Conservation (phyloP, 2,888 invertebrate genomes). For the Diplolepis rosae region DNA sequence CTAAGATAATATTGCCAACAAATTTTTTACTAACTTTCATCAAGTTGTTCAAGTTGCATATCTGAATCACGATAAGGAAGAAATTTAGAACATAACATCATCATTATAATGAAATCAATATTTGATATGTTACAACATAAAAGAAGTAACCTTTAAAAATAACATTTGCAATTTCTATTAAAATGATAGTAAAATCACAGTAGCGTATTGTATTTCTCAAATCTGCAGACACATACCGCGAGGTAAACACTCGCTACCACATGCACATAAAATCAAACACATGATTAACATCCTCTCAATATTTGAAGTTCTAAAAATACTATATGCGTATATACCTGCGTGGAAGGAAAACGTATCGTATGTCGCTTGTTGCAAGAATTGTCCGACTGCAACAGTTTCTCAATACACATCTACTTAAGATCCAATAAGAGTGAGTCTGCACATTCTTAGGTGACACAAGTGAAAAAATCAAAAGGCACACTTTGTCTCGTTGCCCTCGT, state of each 20-base stretch:
- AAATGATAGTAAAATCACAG: too few species aligned
- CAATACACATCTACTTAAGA: constrained; percentile 15
- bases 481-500: neutral
- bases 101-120: too few species aligned
- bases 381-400: constrained; percentile 23
- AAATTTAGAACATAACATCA: too few species aligned
- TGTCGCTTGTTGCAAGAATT: constrained; percentile 24
- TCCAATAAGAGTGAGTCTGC: constrained; percentile 28
- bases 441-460: constrained; percentile 14
- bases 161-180: too few species aligned
- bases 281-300: constrained; percentile 14
- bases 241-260: neutral
- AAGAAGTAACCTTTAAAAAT: too few species aligned
- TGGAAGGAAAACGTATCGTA: constrained; percentile 24
- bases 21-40: too few species aligned
- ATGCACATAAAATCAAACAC: constrained; percentile 8
- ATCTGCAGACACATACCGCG: neutral
- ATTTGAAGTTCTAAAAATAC: constrained; percentile 29
- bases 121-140: too few species aligned
- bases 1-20: neutral
- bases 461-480: neutral
- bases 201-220: neutral
- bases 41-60: too few species aligned
- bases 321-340: constrained; percentile 24
- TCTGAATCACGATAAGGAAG: too few species aligned